phyloP scores from a whole-genome alignment of 2,113 vertebrate genomes.

The Brachyistius frenatus region DNA sequence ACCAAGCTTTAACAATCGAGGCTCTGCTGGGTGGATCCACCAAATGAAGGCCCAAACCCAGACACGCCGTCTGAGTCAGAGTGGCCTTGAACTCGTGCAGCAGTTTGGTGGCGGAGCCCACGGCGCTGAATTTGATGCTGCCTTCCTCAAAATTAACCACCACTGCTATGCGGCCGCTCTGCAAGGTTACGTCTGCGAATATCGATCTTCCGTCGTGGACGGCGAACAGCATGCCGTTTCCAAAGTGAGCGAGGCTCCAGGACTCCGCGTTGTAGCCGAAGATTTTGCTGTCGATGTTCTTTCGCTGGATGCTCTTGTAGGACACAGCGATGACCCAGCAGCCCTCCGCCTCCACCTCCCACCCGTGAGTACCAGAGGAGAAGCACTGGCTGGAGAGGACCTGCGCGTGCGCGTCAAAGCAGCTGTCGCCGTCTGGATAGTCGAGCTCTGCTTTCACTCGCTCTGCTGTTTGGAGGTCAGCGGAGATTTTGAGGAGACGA shows the following conservation, averaged over 20 bases:
- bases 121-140: slow-evolving; percentile 51
- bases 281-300: slow-evolving; percentile 22
- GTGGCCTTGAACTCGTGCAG: slow-evolving; percentile 52
- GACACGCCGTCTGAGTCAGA: slow-evolving; percentile 63
- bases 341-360: slow-evolving; percentile 66
- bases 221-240: slow-evolving; percentile 44
- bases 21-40: slow-evolving; percentile 55
- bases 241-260: slow-evolving; percentile 66
- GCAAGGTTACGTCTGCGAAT: neutral
- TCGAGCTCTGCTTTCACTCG: slow-evolving; percentile 22
- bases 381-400: slow-evolving; percentile 64
- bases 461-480: slow-evolving; percentile 57
- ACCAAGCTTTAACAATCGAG: slow-evolving; percentile 50
- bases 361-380: slow-evolving; percentile 52
- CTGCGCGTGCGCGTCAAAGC: slow-evolving; percentile 59
- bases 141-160: slow-evolving; percentile 57
- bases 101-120: neutral
- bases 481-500: slow-evolving; percentile 53
- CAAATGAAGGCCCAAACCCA: slow-evolving; percentile 60
- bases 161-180: slow-evolving; percentile 52
- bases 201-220: slow-evolving; percentile 21
- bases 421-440: slow-evolving; percentile 10
- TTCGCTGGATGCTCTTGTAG: slow-evolving; percentile 57
- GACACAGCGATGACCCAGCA: slow-evolving; percentile 69
- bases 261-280: slow-evolving; percentile 59